These are phyloP conservation scores for Sapajus apella DNA, from an alignment of 2,113 vertebrate species.

Conservation along the genomic window DNA sequence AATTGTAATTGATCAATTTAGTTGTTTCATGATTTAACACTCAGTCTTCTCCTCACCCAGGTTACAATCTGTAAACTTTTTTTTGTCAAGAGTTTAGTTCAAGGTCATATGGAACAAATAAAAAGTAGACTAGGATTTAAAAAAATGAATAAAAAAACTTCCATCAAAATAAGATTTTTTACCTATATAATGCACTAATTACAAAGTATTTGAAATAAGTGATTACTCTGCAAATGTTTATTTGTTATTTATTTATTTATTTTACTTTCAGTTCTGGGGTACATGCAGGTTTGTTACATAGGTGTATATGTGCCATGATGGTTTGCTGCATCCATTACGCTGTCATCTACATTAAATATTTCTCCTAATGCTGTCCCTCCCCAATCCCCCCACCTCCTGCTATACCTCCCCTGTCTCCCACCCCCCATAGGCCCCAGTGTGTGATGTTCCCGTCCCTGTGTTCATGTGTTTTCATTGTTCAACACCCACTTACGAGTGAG, in stretches of 20 bases:
- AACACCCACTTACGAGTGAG: no score
- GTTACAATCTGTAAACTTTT: not conserved
- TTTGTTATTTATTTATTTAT: not conserved
- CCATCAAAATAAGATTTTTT: constrained; percentile 13
- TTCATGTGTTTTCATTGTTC: no score
- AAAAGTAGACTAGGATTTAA: not conserved
- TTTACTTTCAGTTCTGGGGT: no score
- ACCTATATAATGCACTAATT: not conserved
- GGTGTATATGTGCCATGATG: no score
- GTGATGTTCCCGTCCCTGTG: no score
- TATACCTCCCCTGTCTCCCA: no score
- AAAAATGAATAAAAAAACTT: not conserved
- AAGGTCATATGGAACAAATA: constrained; percentile 56
- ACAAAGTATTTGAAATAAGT: constrained; percentile 12
- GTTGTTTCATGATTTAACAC: constrained; percentile 62
- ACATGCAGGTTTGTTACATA: no score
- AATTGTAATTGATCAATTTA: constrained; percentile 56
- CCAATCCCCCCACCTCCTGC: no score
- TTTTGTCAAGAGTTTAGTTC: constrained; percentile 50
- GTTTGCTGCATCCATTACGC: no score
- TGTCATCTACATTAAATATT: no score
- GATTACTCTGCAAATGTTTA: not conserved
- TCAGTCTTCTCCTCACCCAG: not conserved
- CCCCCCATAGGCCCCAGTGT: no score
- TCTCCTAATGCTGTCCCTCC: no score